A percentile compares a stretch with the other conserved stretches of the same genome.
phyloP scores from a whole-genome alignment of 2,797 vertebrate species.

The Chaetodon trifasciatus region DNA sequence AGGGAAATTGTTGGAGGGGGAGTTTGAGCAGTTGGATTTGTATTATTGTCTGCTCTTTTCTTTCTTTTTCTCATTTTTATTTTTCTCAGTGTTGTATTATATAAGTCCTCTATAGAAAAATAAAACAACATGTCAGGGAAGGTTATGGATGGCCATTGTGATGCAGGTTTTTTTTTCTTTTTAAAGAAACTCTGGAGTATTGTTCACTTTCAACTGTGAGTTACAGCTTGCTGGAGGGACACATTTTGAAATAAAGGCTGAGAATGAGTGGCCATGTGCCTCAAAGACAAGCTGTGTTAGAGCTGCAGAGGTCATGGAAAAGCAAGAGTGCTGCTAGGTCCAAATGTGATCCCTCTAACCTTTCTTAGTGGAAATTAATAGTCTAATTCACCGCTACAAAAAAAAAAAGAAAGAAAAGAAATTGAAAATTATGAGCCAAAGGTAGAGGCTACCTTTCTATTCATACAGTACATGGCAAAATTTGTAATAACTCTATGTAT shows the following conservation, averaged over 20 bases:
- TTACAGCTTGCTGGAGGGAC: slow-evolving; percentile 43
- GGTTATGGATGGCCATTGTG: slow-evolving; percentile 50
- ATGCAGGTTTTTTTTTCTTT: slow-evolving; percentile 26
- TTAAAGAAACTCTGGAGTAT: slow-evolving; percentile 40
- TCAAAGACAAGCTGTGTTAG: slow-evolving; percentile 20
- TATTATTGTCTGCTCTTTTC: slow-evolving; percentile 13
- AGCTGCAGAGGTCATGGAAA: slow-evolving; percentile 51
- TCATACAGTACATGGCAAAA: background rate
- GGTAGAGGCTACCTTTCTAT: background rate
- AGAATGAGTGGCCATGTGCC: slow-evolving; percentile 36
- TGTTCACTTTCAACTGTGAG: slow-evolving; percentile 50
- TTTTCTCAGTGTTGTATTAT: slow-evolving; percentile 35
- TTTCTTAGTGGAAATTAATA: slow-evolving; percentile 19
- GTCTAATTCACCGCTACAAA: background rate
- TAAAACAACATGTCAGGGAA: slow-evolving; percentile 20
- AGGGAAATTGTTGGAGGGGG: slow-evolving; percentile 24
- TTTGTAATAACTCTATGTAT: background rate
- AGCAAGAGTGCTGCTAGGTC: slow-evolving; percentile 19
- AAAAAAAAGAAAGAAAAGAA: background rate
- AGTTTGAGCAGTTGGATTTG: slow-evolving; percentile 6
- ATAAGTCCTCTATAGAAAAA: slow-evolving; percentile 33
- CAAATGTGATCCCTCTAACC: slow-evolving; percentile 26
- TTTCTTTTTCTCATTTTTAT: slow-evolving; percentile 14
- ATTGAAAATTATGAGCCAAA: slow-evolving; percentile 3
- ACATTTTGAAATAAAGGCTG: slow-evolving; percentile 50